A percentile compares a stretch with the other conserved stretches of the same genome.
Evolutionary conservation across 2,888 invertebrate species (phyloP).

Genomic region (Leucania comma): DNA sequence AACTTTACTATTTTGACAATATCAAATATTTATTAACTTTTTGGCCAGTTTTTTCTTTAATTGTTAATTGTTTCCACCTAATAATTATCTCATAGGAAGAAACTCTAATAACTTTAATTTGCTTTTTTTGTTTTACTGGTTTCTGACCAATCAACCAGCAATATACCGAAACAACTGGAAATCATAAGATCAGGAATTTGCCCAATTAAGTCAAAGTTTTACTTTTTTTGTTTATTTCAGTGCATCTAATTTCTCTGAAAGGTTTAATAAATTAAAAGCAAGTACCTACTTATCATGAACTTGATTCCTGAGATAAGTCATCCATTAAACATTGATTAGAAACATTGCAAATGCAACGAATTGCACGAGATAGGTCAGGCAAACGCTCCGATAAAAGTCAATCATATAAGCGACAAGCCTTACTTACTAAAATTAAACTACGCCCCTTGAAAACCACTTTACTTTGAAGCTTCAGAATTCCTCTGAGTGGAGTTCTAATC

Average conservation of each 20-base stretch:
- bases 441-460: slow-evolving; percentile 48
- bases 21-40: too few relatives aligned
- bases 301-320: neutral
- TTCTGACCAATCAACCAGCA: neutral
- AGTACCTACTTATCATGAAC: neutral
- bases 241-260: neutral
- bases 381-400: slow-evolving; percentile 30
- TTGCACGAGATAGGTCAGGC: slow-evolving; percentile 1
- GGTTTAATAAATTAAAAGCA: neutral
- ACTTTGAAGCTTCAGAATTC: slow-evolving; percentile 37
- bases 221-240: too few relatives aligned
- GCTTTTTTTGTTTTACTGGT: neutral
- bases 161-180: neutral
- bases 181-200: neutral
- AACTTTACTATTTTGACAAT: too few relatives aligned
- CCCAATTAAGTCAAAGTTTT: neutral
- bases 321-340: slow-evolving; percentile 1
- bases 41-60: too few relatives aligned
- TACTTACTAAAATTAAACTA: slow-evolving; percentile 51
- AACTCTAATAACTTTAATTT: neutral
- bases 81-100: neutral
- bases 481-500: slow-evolving; percentile 53
- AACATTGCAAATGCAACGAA: slow-evolving; percentile 22
- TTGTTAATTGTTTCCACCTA: too few relatives aligned
- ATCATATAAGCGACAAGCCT: slow-evolving; percentile 27